Percentiles rank a stretch among this genome's conserved stretches.
Evolutionary conservation across 2,888 invertebrate genomes (phyloP).

Genomic region (Harpagoxenus sublaevis): DNA sequence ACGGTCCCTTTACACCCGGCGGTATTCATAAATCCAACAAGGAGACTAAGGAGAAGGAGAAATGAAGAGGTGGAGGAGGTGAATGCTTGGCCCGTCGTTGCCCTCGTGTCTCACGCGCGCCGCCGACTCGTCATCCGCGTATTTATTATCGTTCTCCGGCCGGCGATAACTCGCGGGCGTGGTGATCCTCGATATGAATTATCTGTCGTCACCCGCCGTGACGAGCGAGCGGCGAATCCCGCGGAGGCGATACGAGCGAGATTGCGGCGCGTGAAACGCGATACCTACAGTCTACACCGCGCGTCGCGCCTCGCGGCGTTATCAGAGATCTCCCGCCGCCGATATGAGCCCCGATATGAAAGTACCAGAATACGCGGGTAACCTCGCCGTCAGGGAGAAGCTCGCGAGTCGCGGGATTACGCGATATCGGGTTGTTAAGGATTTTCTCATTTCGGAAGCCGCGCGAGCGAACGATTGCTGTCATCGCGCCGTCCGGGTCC

Average conservation of each 20-base stretch:
- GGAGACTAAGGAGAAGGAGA: conserved; percentile 25
- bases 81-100: conserved; percentile 18
- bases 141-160: conserved; percentile 56
- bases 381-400: background rate
- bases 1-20: conserved; percentile 71
- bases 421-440: background rate
- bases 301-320: conserved; percentile 21
- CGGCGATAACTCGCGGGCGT: conserved; percentile 51
- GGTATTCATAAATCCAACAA: conserved; percentile 74
- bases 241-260: conserved; percentile 5
- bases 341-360: conserved; percentile 13
- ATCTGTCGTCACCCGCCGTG: conserved; percentile 1
- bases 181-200: conserved; percentile 37
- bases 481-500: background rate
- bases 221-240: conserved; percentile 37
- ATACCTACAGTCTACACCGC: too few species aligned
- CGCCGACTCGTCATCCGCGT: conserved; percentile 23
- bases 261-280: conserved; percentile 12
- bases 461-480: background rate
- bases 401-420: conserved; percentile 24
- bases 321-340: conserved; percentile 14
- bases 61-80: conserved; percentile 4
- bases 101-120: conserved; percentile 26
- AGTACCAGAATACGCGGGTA: background rate
- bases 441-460: background rate